Conservation (phyloP, 2,888 invertebrate genomes). For the Drosophila sordidula region DNA sequence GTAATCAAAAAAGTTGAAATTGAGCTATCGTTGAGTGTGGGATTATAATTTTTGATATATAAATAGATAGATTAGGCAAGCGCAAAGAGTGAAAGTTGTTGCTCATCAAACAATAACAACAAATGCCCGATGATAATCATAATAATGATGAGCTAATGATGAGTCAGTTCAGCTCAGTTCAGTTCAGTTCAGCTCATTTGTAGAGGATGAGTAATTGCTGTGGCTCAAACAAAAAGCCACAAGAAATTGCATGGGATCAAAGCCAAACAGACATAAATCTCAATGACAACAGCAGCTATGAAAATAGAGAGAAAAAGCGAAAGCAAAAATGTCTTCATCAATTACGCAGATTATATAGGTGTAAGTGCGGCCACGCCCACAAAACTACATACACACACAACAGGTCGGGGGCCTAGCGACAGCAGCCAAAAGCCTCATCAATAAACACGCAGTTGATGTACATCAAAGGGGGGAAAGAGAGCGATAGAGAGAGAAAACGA, state of each 20-base stretch:
- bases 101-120: conserved; percentile 27
- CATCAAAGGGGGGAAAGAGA: neutral
- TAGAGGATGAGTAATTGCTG: conserved; percentile 49
- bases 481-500: neutral
- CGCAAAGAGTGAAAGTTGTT: conserved; percentile 45
- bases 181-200: conserved; percentile 13
- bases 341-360: conserved; percentile 34
- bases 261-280: conserved; percentile 13
- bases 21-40: neutral
- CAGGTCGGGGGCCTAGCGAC: conserved; percentile 33
- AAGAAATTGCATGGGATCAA: conserved; percentile 17
- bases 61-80: conserved; percentile 22
- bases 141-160: conserved; percentile 34
- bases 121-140: conserved; percentile 20
- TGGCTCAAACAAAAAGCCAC: conserved; percentile 13
- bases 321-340: conserved; percentile 43
- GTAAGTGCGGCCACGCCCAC: conserved; percentile 49
- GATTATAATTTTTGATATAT: neutral
- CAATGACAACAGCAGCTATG: neutral
- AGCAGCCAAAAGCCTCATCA: conserved; percentile 19
- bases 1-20: conserved; percentile 8
- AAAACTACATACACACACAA: neutral
- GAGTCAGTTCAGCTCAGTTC: conserved; percentile 46
- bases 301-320: conserved; percentile 37
- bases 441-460: conserved; percentile 5